Conservation (phyloP, 2,797 vertebrate genomes). For the Girardinus metallicus region DNA sequence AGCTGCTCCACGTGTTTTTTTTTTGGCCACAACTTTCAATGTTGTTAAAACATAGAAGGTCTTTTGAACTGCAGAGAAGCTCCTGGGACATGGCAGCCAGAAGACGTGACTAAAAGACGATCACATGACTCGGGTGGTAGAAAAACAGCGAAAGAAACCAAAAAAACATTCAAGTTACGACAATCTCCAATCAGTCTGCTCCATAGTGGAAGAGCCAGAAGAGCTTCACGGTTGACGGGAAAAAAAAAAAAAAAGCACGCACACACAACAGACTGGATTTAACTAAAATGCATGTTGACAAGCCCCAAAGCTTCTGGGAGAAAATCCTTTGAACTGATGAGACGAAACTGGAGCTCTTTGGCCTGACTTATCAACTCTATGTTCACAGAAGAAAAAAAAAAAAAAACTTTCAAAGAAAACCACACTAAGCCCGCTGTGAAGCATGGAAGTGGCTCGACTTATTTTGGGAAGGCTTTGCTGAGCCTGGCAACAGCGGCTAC, state of each 20-base stretch:
- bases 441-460: not conserved
- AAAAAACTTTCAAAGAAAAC: not conserved
- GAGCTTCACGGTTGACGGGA: not conserved
- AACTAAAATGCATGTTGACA: slow-evolving; percentile 1
- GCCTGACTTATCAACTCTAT: not conserved
- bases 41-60: not conserved
- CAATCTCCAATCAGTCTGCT: not conserved
- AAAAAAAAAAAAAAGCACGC: not conserved
- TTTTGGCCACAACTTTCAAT: not conserved
- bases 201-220: not conserved
- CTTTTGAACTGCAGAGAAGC: not conserved
- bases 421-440: not conserved
- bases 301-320: slow-evolving; percentile 25
- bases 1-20: not conserved
- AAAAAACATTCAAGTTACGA: not conserved
- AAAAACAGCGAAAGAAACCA: not conserved
- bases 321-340: slow-evolving; percentile 5
- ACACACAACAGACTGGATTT: not conserved
- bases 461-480: slow-evolving; percentile 1
- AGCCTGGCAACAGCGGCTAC: not conserved
- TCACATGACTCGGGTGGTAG: not conserved
- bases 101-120: not conserved
- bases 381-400: not conserved
- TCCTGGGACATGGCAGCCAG: not conserved
- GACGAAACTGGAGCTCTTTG: not conserved